phyloP scores from a whole-genome alignment of 2,888 invertebrate species.

The Entomobrya proxima region DNA sequence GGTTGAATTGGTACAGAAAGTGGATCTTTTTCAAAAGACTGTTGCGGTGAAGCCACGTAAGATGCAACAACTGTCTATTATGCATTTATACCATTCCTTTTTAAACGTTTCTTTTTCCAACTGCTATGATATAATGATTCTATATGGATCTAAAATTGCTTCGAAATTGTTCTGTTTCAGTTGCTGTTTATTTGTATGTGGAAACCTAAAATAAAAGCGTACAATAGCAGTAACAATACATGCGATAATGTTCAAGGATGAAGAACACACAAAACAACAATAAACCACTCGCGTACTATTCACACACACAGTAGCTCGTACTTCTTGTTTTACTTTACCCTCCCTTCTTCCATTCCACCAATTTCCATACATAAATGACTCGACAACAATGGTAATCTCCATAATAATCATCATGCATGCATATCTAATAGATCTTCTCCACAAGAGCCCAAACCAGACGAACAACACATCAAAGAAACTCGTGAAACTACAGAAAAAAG shows the following conservation, averaged over 20 bases:
- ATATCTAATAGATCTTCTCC: conserved; percentile 2
- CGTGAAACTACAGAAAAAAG: conserved; percentile 9
- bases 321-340: conserved; percentile 3
- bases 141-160: too few species aligned
- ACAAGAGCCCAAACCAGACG: not conserved
- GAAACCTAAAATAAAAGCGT: not conserved
- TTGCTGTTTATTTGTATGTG: too few species aligned
- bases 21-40: too few species aligned
- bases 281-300: conserved; percentile 19
- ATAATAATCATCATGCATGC: conserved; percentile 45
- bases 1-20: too few species aligned
- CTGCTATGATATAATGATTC: too few species aligned
- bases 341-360: not conserved
- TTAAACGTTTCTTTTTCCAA: too few species aligned
- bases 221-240: not conserved
- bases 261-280: not conserved
- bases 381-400: conserved; percentile 54
- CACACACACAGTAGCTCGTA: too few species aligned
- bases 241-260: too few species aligned
- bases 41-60: too few species aligned
- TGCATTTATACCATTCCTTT: too few species aligned
- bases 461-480: conserved; percentile 12
- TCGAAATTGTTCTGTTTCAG: too few species aligned
- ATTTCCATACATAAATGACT: conserved; percentile 59
- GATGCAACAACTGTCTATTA: too few species aligned